Base-by-base conservation (phyloP, 2,113 vertebrate genomes). In the Mobula birostris region DNA sequence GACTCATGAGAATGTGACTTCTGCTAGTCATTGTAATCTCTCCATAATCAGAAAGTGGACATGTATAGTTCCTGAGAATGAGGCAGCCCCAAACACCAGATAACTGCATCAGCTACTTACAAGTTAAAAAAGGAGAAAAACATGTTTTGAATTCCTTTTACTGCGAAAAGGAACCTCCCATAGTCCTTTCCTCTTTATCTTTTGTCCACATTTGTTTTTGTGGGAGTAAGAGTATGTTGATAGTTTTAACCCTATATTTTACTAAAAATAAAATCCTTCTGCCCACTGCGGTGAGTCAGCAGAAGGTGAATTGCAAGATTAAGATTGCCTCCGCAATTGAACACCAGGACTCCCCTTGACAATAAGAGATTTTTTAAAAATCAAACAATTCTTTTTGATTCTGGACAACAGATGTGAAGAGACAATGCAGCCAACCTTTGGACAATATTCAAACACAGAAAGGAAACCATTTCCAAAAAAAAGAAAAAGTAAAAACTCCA, bases 341-440 rank as follows among this genome's bases (percentile, higher is more conserved):
- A 99, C 96, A 99, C 98, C 0, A 96, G 98, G 95, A 99, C 99
- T 95, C 98, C 98, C 15, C 97, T 99, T 56, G 98, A 98, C 76
- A 99, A 98, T 24, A 95, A 99, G 99, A 48, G 48, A 48, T 48
- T 96, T 99, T 97, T 95, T 99, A 98, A 96, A 97, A 95, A 94
- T 96, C 99, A 94, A 99, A 99, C 96, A 98, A 97, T 95, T 98
- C 97, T 0, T 96, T 99, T 95, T 99, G 95, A 99, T 98, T 95
- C 98, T 99, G 94, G 98, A 99, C 95, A 99, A 98, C 0, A 98
- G 99, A 1, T 99, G 99, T 95, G 98, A 99, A 95, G 98, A 99
- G 96, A 98, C 98, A 12, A 97, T 98, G 70, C 99, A 98, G 96
- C 99, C 98, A 48, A 99, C 99, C 96, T 98, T 99, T 29, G 98